Base-by-base conservation (phyloP, 2,797 vertebrate species). In the Centroberyx gerrardi region DNA sequence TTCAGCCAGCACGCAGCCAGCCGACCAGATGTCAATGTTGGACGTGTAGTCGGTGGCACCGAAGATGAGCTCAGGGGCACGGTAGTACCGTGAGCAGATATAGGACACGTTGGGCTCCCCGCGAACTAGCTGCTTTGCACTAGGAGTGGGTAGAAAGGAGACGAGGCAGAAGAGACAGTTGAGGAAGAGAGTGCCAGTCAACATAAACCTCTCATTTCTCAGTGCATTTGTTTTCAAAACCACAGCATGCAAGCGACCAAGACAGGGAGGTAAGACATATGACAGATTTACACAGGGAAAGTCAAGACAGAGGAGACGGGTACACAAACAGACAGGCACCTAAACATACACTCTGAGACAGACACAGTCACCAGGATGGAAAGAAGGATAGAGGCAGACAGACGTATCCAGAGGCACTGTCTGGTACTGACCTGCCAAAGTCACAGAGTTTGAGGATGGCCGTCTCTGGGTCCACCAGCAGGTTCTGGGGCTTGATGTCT, bases 1-100 rank as follows among this genome's bases (percentile, higher is more conserved):
- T 90, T 98, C 97, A 0, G 97, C 97, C 88, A 98, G 93, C 67
- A 98, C 97, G 1, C 97, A 98, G 85, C 97, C 97, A 0, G 97
- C 97, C n/a, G 97, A 98, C 97, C 97, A 98, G 93, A 98, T 96
- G 92, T 98, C 97, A 42, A 98, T 98, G 89, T 97, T 98, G 53
- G 97, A 96, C 38, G 97, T 98, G 92, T 98, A 98, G 91, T 98
- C 97, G 0, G 97, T 98, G 92, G 97, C 97, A 85, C 97, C 97
- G 14, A 98, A 98, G 93, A 98, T 98, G 88, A 98, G 97, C 94
- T 98, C 97, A 0, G 97, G 97, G 73, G 97, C 97, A 48, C 97
- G 96, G 87, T 98, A 98, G 92, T 98, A 98, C 88, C 97, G 96
- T n/a, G 97, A 98, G 88, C 97, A 98, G 92, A 98, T 98, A 93